These are phyloP conservation scores for Aurelia sp. DNA, from an alignment of 30 jellyfish, hydroid and myxozoan species.

Conservation along the genomic window DNA sequence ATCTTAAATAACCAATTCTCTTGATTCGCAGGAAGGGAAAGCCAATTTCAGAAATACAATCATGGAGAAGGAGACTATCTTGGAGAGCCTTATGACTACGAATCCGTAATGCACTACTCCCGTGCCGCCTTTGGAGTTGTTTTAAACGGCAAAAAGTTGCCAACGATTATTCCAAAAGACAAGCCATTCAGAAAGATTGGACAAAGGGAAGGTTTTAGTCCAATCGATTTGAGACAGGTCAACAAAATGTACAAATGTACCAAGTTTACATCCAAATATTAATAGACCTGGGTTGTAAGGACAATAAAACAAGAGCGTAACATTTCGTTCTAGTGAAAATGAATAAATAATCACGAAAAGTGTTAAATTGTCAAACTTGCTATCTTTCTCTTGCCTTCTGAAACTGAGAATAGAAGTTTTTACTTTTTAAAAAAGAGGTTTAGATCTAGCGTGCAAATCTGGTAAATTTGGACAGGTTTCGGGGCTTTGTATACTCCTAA, in stretches of 20 bases:
- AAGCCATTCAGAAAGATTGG: slow-evolving; percentile 65
- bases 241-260: slow-evolving; percentile 32
- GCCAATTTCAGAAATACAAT: slow-evolving; percentile 50
- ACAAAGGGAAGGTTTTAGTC: slow-evolving; percentile 44
- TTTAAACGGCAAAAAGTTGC: slow-evolving; percentile 2
- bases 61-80: slow-evolving; percentile 69
- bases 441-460: no score
- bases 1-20: neutral
- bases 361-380: no score
- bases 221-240: slow-evolving; percentile 43
- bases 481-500: no score
- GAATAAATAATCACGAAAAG: no score
- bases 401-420: no score
- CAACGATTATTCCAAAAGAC: slow-evolving; percentile 49
- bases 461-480: no score
- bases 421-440: no score
- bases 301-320: neutral
- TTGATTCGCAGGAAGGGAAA: slow-evolving; percentile 27
- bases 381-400: no score
- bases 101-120: slow-evolving; percentile 67
- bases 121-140: slow-evolving; percentile 32
- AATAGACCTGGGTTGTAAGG: neutral
- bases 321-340: no score
- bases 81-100: slow-evolving; percentile 69
- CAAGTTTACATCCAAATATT: neutral